Evolutionary conservation across 2,888 invertebrate species (phyloP).

Genomic region (Spilosoma lubricipeda): DNA sequence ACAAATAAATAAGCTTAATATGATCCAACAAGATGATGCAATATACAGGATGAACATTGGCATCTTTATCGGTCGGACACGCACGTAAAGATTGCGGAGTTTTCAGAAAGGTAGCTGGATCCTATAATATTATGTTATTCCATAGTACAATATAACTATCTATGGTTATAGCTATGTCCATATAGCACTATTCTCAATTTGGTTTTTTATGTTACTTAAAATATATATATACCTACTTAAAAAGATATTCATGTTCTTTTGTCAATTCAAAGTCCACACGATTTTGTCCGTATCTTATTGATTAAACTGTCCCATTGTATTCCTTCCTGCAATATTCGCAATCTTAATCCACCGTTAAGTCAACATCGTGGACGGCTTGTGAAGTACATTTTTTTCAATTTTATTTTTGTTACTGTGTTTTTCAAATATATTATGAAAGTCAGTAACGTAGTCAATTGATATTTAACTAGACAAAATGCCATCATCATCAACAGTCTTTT

Average conservation of each 20-base stretch:
- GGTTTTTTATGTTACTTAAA: no score
- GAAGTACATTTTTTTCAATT: neutral
- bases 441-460: neutral
- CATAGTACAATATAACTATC: neutral
- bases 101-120: neutral
- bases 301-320: constrained; percentile 4
- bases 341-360: neutral
- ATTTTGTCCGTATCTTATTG: no score
- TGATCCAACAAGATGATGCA: neutral
- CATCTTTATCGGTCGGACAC: neutral
- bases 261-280: no score
- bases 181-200: no score
- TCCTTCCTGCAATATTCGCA: neutral
- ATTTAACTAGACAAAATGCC: neutral
- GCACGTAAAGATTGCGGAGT: neutral
- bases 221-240: no score
- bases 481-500: no score
- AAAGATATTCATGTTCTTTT: no score
- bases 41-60: neutral
- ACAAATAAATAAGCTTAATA: neutral
- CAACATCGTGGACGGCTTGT: neutral
- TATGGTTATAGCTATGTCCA: no score
- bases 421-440: neutral
- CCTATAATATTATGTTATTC: neutral
- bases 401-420: neutral